These are phyloP conservation scores for Mechanitis mazaeus DNA, from an alignment of 2,888 invertebrate species.

Conservation along the genomic window DNA sequence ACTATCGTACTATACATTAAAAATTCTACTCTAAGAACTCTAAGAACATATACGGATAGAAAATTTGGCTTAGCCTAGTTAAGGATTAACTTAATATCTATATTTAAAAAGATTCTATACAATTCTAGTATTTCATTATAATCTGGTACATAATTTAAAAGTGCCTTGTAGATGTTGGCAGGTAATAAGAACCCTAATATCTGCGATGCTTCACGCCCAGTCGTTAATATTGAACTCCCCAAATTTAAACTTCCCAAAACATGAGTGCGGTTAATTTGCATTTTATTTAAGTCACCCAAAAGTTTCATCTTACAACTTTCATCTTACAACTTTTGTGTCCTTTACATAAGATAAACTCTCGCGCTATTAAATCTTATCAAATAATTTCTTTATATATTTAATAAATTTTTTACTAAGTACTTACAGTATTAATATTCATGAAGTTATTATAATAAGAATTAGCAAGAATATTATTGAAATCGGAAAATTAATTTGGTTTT, in stretches of 20 bases:
- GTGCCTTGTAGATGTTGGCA: slow-evolving; percentile 31
- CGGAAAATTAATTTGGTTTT: slow-evolving; percentile 44
- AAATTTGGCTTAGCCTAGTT: no score
- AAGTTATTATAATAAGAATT: slow-evolving; percentile 31
- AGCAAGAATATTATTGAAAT: slow-evolving; percentile 46
- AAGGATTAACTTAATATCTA: no score
- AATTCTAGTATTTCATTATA: slow-evolving; percentile 1
- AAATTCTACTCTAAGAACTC: no score
- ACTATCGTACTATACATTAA: no score
- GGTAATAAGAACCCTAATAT: slow-evolving; percentile 30
- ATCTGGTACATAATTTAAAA: not conserved
- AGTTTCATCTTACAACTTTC: slow-evolving; percentile 22
- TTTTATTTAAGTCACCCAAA: slow-evolving; percentile 36
- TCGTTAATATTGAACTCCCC: slow-evolving; percentile 54
- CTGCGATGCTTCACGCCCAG: slow-evolving; percentile 37
- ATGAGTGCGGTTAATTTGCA: slow-evolving; percentile 39
- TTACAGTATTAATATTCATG: slow-evolving; percentile 22
- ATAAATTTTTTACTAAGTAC: slow-evolving; percentile 11
- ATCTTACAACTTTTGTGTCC: slow-evolving; percentile 16
- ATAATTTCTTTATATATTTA: slow-evolving; percentile 10
- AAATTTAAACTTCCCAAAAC: slow-evolving; percentile 35
- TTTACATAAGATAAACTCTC: slow-evolving; percentile 12
- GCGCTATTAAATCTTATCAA: slow-evolving; percentile 7
- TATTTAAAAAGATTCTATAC: no score
- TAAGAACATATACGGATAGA: no score